Evolutionary conservation across 2,888 invertebrate species (phyloP), one percentile per base, ranked within the genome.

Genomic region (Erebia ligea): DNA sequence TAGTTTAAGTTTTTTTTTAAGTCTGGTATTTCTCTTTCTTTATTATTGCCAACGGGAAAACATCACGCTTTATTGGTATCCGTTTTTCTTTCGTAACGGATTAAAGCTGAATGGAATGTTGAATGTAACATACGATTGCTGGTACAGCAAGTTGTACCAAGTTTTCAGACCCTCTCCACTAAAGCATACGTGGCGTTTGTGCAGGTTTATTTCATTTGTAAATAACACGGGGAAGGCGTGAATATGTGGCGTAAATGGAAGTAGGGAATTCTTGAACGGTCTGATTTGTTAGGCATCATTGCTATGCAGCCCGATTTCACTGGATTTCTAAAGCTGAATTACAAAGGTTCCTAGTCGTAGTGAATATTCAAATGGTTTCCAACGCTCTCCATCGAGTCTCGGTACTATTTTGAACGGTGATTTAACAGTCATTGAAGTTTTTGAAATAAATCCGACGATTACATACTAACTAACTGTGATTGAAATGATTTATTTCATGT

Each of bases 201-300:
- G 34, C 56, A 52, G 58, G n/a, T 64, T 73, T 54, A 73, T 73
- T 69, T 69, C 59, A 64, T 70, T 74, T 61, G 73, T 69, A 70
- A 71, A 69, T 64, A 48, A 64, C 54, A 62, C 42, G 66, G 21
- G 45, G 25, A 68, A 62, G 58, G 73, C 69, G 68, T 73, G 72
- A 69, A 70, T 65, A 59, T 72, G 66, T 64, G 72, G 58, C 67
- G 50, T 71, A 72, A 73, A 75, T 70, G 70, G 66, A 64, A 72
- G 69, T 66, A 69, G 64, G 71, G 72, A 73, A 73, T 72, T 73
- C 73, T 68, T 70, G 73, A 71, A 69, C 70, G 67, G 73, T 64
- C 72, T 73, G 76, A 76, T 76, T 75, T 74, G 72, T 72, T 73
- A 71, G 72, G 62, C 68, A 72, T 67, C 73, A 58, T 58, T 67